Evolutionary conservation across 1,140 invertebrate species (phyloP).

Genomic region (Triops longicaudatus): DNA sequence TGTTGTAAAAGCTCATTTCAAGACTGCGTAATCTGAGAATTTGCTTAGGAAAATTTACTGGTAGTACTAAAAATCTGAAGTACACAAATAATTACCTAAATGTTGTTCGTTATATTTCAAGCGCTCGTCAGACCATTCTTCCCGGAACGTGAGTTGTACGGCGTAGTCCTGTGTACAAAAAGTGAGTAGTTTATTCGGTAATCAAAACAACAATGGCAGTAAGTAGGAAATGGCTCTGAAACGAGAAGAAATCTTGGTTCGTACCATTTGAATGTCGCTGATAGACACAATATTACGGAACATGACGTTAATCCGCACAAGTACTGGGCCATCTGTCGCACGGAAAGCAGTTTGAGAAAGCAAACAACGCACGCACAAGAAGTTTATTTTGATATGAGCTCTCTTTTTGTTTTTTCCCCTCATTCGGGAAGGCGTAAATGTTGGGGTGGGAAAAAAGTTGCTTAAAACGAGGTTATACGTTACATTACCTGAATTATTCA

Average conservation of each 20-base stretch:
- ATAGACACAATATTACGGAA: slow-evolving; percentile 44
- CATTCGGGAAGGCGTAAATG: not conserved
- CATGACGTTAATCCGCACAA: slow-evolving; percentile 40
- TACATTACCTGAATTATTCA: slow-evolving; percentile 81
- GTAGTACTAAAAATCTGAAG: too few species aligned
- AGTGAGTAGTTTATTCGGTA: not conserved
- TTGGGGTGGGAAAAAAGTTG: not conserved
- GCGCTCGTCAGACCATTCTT: slow-evolving; percentile 43
- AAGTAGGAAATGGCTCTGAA: not conserved
- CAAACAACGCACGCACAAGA: too few species aligned
- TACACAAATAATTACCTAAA: not conserved
- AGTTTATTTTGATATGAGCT: too few species aligned
- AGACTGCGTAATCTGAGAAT: too few species aligned
- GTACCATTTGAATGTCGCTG: slow-evolving; percentile 47
- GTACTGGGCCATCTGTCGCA: slow-evolving; percentile 33
- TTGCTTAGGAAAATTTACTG: too few species aligned
- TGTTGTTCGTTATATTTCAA: slow-evolving; percentile 33
- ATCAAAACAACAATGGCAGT: not conserved
- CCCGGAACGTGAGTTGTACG: slow-evolving; percentile 44
- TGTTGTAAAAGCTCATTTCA: too few species aligned
- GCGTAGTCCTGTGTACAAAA: slow-evolving; percentile 36
- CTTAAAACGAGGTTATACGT: not conserved
- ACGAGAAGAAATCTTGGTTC: slow-evolving; percentile 10
- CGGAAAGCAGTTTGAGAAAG: too few species aligned
- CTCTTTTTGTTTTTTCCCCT: not conserved